Evolutionary conservation across 2,113 vertebrate species (phyloP).

Genomic region (Amblyornis subalaris): DNA sequence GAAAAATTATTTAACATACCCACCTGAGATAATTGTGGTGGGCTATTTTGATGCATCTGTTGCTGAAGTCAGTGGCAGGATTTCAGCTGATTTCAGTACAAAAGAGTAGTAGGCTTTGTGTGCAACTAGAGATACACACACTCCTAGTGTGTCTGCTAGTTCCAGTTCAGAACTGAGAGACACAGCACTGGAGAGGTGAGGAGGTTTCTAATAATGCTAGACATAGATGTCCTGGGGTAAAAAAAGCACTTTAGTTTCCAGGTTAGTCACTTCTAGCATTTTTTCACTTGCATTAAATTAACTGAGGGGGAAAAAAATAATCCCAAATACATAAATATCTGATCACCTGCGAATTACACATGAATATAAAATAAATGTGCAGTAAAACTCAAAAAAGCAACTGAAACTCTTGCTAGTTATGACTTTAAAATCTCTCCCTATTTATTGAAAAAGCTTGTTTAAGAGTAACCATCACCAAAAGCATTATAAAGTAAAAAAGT

Average conservation of each 20-base stretch:
- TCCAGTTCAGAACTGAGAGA: neutral
- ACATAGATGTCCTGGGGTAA: neutral
- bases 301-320: rapidly evolving
- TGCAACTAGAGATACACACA: neutral
- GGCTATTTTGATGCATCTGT: neutral
- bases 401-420: neutral
- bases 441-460: neutral
- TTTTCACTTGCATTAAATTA: neutral
- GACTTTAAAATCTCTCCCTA: neutral
- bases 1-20: neutral
- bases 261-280: neutral
- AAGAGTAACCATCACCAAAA: neutral
- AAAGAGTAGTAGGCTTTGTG: neutral
- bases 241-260: neutral
- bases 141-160: neutral
- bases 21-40: neutral
- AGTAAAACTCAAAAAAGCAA: neutral
- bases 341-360: neutral
- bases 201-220: neutral
- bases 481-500: neutral
- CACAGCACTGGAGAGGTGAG: neutral
- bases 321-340: neutral
- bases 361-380: neutral
- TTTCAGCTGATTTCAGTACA: neutral
- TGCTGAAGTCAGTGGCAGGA: neutral